phyloP scores from a whole-genome alignment of 2,113 vertebrate genomes.

The Pavo muticus region DNA sequence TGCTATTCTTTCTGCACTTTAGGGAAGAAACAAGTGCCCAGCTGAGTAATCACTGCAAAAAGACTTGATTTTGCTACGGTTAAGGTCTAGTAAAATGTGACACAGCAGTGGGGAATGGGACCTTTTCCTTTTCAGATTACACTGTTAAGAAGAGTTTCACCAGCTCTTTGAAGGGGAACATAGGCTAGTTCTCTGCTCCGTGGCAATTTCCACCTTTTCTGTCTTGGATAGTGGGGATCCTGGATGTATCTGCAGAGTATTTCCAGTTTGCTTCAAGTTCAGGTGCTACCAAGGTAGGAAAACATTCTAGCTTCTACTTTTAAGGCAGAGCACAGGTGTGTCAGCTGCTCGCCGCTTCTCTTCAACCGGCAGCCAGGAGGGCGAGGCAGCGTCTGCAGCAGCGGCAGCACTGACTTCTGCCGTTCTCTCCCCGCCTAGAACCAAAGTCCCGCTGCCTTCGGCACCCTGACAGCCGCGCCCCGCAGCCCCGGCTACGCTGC shows the following conservation, averaged over 20 bases:
- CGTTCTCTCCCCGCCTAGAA: neutral
- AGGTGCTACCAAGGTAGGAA: neutral
- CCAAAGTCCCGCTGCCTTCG: too few species aligned
- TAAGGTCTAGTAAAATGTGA: neutral
- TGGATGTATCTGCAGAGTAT: fast-evolving
- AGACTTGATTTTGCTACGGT: neutral
- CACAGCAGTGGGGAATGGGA: neutral
- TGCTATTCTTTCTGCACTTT: neutral
- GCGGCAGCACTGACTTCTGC: neutral
- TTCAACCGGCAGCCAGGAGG: neutral
- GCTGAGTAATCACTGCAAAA: neutral
- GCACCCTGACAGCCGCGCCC: too few species aligned
- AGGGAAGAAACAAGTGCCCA: neutral
- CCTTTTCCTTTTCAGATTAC: neutral
- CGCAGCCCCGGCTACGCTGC: neutral
- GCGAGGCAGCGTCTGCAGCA: neutral
- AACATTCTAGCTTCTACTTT: neutral
- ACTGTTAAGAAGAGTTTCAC: neutral
- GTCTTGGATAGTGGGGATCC: neutral
- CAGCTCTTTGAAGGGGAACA: fast-evolving
- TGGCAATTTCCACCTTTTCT: neutral
- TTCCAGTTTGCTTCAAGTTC: neutral
- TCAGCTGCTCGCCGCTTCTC: too few species aligned
- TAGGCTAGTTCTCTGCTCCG: neutral
- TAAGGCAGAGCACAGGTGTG: neutral